Base-by-base conservation (phyloP, 2,888 invertebrate species). In the Cephus sareptanus region DNA sequence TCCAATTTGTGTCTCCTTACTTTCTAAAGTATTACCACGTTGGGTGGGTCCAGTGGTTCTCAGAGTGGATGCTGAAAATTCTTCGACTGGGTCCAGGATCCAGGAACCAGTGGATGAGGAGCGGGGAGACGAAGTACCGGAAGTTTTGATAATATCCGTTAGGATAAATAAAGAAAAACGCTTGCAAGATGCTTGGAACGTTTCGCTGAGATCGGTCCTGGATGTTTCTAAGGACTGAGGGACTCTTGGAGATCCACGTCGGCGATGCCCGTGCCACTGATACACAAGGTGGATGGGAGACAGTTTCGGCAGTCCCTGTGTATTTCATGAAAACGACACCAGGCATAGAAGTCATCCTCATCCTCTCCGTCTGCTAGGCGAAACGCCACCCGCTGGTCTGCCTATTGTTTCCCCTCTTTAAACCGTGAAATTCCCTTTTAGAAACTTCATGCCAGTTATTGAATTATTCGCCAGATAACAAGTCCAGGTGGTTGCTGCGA, bases 381-480 rank as follows among this genome's bases (percentile, higher is more conserved):
- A 56, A 56, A 23, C 40, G 40, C 40, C 40, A 56, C 40, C 40
- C 40, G 23, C 9, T 56, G 40, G 23, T 9, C 23, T 56, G 33
- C 34, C 80, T 82, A 84, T 88, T 87, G 86, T 87, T 87, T 87
- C 85, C 83, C 83, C 81, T 81, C 80, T 81, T 83, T 82, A 83
- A 83, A 83, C 85, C 86, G 85, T 87, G 86, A 88, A 89, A 88
- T 87, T 86, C 86, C 83, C 83, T 81, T 83, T 85, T 85, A 83
- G 83, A 87, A 87, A 83, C 84, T 87, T 84, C 81, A 76, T 80
- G 85, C 84, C 82, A 86, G 87, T 90, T 90, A 90, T 90, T 90
- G 90, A 90, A 90, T 90, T 89, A 90, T 90, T 90, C 89, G 87
- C 85, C 78, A 90, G 90, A 90, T 90, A 90, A 89, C 88, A 87